Percentiles rank a stretch among this genome's conserved stretches.
Conservation (phyloP, 2,797 vertebrate genomes). For the Pygocentrus nattereri region DNA sequence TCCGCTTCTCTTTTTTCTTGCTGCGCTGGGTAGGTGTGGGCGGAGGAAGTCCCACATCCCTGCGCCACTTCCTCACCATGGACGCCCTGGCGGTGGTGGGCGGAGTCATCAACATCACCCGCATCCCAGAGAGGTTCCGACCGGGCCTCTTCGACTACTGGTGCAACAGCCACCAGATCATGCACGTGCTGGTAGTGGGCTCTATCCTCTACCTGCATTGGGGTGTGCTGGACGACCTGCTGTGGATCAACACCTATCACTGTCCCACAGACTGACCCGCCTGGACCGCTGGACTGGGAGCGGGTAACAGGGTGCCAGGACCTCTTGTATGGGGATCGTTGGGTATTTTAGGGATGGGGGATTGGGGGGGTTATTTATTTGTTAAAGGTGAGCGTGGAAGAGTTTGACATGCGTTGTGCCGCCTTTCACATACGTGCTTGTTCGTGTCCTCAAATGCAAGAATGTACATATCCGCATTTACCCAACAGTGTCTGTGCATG, state of each 20-base stretch:
- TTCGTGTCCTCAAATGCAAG: slow-evolving; percentile 59
- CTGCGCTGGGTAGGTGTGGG: slow-evolving; percentile 87
- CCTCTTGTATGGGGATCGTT: not conserved
- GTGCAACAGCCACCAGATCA: slow-evolving; percentile 97
- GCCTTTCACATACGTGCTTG: slow-evolving; percentile 57
- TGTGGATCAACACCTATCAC: slow-evolving; percentile 87
- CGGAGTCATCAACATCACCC: slow-evolving; percentile 90
- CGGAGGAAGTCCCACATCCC: slow-evolving; percentile 87
- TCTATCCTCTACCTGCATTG: slow-evolving; percentile 93
- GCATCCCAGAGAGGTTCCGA: slow-evolving; percentile 90
- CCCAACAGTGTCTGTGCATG: slow-evolving; percentile 63
- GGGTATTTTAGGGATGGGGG: not conserved
- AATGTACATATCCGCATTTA: slow-evolving; percentile 75
- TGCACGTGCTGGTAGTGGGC: slow-evolving; percentile 92
- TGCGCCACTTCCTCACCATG: slow-evolving; percentile 91
- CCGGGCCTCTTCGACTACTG: slow-evolving; percentile 94
- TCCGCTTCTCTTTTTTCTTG: slow-evolving; percentile 90
- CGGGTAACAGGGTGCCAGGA: slow-evolving; percentile 9
- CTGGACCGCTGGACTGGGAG: slow-evolving; percentile 2
- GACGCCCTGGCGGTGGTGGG: slow-evolving; percentile 89
- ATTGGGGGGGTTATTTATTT: slow-evolving; percentile 7
- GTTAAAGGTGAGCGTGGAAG: not conserved
- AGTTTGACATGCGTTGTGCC: slow-evolving; percentile 31
- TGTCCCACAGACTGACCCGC: slow-evolving; percentile 84
- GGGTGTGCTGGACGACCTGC: slow-evolving; percentile 91